A percentile compares a stretch with the other conserved stretches of the same genome.
Conservation (phyloP, 2,113 vertebrate genomes). For the Istiophorus platypterus region DNA sequence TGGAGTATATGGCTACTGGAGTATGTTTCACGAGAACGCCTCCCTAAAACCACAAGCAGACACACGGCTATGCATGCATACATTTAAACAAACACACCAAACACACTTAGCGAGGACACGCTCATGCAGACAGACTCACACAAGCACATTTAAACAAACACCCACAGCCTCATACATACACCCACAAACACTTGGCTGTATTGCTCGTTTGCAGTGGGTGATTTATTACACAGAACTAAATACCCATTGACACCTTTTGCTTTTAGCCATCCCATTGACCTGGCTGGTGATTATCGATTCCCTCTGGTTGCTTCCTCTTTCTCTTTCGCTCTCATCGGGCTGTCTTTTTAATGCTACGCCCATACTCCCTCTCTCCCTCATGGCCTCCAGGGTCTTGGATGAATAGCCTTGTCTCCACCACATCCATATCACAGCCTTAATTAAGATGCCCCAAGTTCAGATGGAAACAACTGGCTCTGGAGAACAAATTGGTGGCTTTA, state of each 20-base stretch:
- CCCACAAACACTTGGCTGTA: slow-evolving; percentile 59
- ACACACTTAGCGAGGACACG: neutral
- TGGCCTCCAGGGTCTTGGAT: slow-evolving; percentile 73
- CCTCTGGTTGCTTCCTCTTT: slow-evolving; percentile 53
- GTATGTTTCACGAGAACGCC: slow-evolving; percentile 43
- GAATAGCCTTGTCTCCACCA: slow-evolving; percentile 78
- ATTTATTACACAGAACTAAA: slow-evolving; percentile 83
- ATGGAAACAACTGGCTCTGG: slow-evolving; percentile 56
- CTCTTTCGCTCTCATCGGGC: slow-evolving; percentile 33
- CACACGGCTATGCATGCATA: slow-evolving; percentile 11
- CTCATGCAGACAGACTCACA: slow-evolving; percentile 27
- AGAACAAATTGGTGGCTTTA: slow-evolving; percentile 48
- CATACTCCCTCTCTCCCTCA: slow-evolving; percentile 55
- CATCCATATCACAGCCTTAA: slow-evolving; percentile 81
- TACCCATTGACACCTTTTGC: slow-evolving; percentile 81
- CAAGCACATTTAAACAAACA: slow-evolving; percentile 38
- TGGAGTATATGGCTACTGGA: slow-evolving; percentile 43
- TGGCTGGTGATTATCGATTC: slow-evolving; percentile 80
- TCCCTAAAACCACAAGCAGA: slow-evolving; percentile 47
- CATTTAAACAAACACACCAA: slow-evolving; percentile 22
- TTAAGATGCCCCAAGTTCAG: slow-evolving; percentile 72
- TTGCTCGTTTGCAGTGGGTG: slow-evolving; percentile 56
- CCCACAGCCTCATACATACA: slow-evolving; percentile 20
- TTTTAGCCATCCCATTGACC: slow-evolving; percentile 81
- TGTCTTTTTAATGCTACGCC: slow-evolving; percentile 69